Base-by-base conservation (phyloP, 2,113 vertebrate genomes). In the Tachysurus fulvidraco region DNA sequence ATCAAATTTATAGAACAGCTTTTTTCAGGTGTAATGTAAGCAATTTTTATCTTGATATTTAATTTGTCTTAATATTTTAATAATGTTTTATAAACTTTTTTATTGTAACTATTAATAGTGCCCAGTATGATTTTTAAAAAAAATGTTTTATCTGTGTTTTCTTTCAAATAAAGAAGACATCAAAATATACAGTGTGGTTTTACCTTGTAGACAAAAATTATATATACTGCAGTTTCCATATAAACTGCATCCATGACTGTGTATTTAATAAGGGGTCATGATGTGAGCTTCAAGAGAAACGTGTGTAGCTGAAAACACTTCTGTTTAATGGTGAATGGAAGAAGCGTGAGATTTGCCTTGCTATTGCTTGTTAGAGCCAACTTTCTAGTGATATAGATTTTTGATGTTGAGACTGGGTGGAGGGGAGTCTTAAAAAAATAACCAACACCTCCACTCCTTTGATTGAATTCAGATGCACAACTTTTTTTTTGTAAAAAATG, bases 151-250 rank as follows among this genome's bases (percentile, higher is more conserved):
- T 60, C 78, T 60, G 19, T 60, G 78, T 60, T 25, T 81, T 23
- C n/a, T 57, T 80, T 41, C 2, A 23, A 81, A 81, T 81, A 81
- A 81, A 81, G 77, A 80, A 80, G 78, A 79, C 25, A 36, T 81
- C 36, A 10, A 44, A 7, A 60, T 3, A 23, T 36, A 57, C 2
- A 0, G 55, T 14, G 1, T 81, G 14, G 59, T 41, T 80, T 41
- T 13, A 23, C 9, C 21, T 13, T 25, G 12, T 81, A 60, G 78
- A 41, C 54, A 36, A 36, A 36, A 36, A 36, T 36, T 36, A 2
- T 36, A 36, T 36, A 36, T 36, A 36, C 36, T 36, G 36, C 2
- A 36, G 36, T 36, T 36, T 25, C 25, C n/a, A 28, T 30, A 30
- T 55, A 55, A 55, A 78, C 50, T 55, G 21, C 50, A 74, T 8